A percentile compares a stretch with the other conserved stretches of the same genome.
Evolutionary conservation across 2,113 vertebrate genomes (phyloP).

Genomic region (Aldabrachelys gigantea): DNA sequence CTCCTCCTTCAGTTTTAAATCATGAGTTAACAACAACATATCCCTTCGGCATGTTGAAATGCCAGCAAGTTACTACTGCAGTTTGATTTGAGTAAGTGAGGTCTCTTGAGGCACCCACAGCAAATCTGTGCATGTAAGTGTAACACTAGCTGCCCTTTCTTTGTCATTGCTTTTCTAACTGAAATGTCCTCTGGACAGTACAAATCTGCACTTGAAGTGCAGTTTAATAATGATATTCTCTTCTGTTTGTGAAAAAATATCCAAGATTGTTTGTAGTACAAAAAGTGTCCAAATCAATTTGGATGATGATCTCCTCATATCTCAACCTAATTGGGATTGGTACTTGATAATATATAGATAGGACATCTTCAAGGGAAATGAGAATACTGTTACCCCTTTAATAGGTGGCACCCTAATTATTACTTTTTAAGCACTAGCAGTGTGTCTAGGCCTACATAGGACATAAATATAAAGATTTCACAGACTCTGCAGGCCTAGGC

Average conservation of each 20-base stretch:
- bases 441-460: not conserved
- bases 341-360: fast-evolving
- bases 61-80: constrained; percentile 11
- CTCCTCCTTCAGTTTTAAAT: constrained; percentile 40
- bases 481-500: not conserved
- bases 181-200: not conserved
- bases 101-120: not conserved
- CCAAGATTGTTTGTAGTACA: not conserved
- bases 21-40: constrained; percentile 22
- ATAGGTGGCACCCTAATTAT: not conserved
- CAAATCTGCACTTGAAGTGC: not conserved
- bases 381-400: not conserved
- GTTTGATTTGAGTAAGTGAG: constrained; percentile 20
- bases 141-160: not conserved
- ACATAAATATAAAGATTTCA: not conserved
- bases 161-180: not conserved
- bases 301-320: not conserved
- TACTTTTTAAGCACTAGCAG: not conserved
- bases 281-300: not conserved
- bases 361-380: not conserved
- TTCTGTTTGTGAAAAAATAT: not conserved
- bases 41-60: constrained; percentile 34
- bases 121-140: not conserved
- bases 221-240: not conserved
- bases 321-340: not conserved